Evolutionary conservation across 2,113 vertebrate genomes (phyloP).

Genomic region (Prolemur simus): DNA sequence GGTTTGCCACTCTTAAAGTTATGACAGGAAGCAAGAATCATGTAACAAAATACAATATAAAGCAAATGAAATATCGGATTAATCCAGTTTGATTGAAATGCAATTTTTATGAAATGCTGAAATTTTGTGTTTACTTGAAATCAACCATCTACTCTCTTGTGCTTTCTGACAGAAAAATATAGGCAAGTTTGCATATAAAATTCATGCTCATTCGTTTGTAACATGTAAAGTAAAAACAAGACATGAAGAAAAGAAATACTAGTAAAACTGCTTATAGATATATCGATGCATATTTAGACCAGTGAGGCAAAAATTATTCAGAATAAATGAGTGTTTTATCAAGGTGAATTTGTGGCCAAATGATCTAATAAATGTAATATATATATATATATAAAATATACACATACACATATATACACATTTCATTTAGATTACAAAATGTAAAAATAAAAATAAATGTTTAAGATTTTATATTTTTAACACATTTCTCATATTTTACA

Average conservation of each 20-base stretch:
- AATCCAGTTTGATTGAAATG: not conserved
- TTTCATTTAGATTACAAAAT: not conserved
- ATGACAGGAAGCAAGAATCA: not conserved
- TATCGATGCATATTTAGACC: not conserved
- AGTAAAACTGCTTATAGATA: not conserved
- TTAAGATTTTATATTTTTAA: not conserved
- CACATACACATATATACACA: not conserved
- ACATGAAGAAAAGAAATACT: not conserved
- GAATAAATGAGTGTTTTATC: conserved; percentile 24
- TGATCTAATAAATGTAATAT: not conserved
- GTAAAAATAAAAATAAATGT: not conserved
- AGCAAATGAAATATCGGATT: not conserved
- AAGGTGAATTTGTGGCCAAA: conserved; percentile 5
- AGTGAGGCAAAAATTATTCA: not conserved
- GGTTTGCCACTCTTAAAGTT: not conserved
- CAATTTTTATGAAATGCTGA: conserved; percentile 1
- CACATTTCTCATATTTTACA: not conserved
- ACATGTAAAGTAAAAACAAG: not conserved
- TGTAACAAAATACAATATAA: not conserved
- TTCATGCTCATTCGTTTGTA: not conserved
- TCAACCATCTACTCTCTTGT: not conserved
- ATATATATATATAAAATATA: no score
- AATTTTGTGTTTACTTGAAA: conserved; percentile 19
- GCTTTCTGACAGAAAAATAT: not conserved
- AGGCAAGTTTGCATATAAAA: not conserved